Percentiles rank a stretch among this genome's conserved stretches.
Conservation (phyloP, 1,140 invertebrate species). For the Lepidostoma basale region DNA sequence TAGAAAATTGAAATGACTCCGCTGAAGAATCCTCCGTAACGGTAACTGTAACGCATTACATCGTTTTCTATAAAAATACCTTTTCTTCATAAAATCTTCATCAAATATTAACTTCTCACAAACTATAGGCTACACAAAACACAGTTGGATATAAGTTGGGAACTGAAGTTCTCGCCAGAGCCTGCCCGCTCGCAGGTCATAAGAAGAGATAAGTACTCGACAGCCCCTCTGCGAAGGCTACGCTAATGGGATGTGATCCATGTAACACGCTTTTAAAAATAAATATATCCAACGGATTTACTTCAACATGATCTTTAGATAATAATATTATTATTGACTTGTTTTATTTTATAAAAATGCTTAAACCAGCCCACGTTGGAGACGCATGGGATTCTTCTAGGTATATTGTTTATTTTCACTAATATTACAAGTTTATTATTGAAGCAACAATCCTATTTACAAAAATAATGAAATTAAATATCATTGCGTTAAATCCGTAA, state of each 20-base stretch:
- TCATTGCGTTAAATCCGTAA: slow-evolving; percentile 28
- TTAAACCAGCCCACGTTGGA: slow-evolving; percentile 28
- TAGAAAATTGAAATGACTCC: slow-evolving; percentile 41
- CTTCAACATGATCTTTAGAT: slow-evolving; percentile 30
- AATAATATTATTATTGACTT: slow-evolving; percentile 40
- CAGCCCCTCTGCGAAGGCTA: background rate
- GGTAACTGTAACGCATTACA: slow-evolving; percentile 32
- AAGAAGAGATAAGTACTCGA: slow-evolving; percentile 28
- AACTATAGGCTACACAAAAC: slow-evolving; percentile 11
- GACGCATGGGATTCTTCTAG: slow-evolving; percentile 14
- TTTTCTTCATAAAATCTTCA: slow-evolving; percentile 33
- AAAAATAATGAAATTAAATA: slow-evolving; percentile 24
- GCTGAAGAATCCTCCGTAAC: slow-evolving; percentile 12
- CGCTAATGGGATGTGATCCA: background rate
- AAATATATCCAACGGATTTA: slow-evolving; percentile 15
- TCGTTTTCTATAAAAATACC: slow-evolving; percentile 42
- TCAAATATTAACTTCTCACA: slow-evolving; percentile 25
- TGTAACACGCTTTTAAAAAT: background rate
- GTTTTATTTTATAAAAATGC: slow-evolving; percentile 34
- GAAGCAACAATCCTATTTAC: slow-evolving; percentile 37
- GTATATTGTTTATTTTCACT: slow-evolving; percentile 22
- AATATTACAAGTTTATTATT: slow-evolving; percentile 33
- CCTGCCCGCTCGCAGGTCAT: slow-evolving; percentile 6
- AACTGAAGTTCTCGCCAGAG: slow-evolving; percentile 14
- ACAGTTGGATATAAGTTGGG: slow-evolving; percentile 16